A percentile compares a stretch with the other conserved stretches of the same genome.
phyloP scores from a whole-genome alignment of 2,888 invertebrate species.

The Melangyna quadrimaculata region DNA sequence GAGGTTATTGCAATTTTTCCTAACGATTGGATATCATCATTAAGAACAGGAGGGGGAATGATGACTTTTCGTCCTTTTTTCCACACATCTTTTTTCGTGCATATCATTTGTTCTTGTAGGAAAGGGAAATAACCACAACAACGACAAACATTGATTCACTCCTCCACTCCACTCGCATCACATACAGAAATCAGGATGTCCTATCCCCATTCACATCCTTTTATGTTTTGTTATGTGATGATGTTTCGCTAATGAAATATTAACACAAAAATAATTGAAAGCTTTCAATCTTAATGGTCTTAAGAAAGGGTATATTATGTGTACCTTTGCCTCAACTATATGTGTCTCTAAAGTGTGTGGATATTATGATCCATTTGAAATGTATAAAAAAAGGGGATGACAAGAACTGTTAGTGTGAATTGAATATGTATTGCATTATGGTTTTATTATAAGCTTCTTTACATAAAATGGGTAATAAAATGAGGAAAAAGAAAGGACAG shows the following conservation, averaged over 20 bases:
- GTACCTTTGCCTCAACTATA: not conserved
- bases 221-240: conserved; percentile 70
- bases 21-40: conserved; percentile 64
- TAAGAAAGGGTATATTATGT: conserved; percentile 6
- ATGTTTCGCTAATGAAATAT: conserved; percentile 78
- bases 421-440: conserved; percentile 26
- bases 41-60: conserved; percentile 7
- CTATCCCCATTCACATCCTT: conserved; percentile 25
- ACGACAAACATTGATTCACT: conserved; percentile 52
- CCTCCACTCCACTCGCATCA: not conserved
- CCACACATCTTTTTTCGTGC: conserved; percentile 9
- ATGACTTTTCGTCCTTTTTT: conserved; percentile 26
- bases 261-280: conserved; percentile 80
- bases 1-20: conserved; percentile 66
- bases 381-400: not conserved
- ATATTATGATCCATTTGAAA: not conserved
- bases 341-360: conserved; percentile 11
- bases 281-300: conserved; percentile 74
- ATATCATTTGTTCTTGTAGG: not conserved
- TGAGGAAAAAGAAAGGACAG: conserved; percentile 53
- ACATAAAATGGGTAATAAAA: conserved; percentile 68
- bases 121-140: conserved; percentile 44
- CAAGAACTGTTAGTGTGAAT: conserved; percentile 3
- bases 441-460: conserved; percentile 53
- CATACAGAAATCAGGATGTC: not conserved